Percentiles rank a stretch among this genome's conserved stretches.
Conservation (phyloP, 2,888 invertebrate species). For the Leistus spinibarbis region DNA sequence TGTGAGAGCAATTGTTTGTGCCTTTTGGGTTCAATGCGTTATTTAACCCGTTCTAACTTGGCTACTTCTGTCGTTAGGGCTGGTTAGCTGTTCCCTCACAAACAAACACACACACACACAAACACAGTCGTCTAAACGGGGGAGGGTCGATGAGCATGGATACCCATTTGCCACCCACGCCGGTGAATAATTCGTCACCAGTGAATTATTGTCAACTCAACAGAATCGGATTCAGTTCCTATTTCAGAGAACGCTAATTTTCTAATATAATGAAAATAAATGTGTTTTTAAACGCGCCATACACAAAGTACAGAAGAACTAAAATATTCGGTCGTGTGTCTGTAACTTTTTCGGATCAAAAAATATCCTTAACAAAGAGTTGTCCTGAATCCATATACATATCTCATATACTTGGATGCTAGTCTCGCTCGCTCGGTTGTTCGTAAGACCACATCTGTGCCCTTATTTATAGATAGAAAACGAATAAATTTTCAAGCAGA, state of each 20-base stretch:
- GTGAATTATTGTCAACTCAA: neutral
- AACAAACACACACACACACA: neutral
- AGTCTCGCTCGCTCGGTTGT: no score
- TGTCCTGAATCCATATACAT: no score
- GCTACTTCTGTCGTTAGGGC: constrained; percentile 1
- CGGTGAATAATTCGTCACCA: constrained; percentile 1
- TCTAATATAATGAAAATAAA: no score
- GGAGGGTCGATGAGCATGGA: neutral
- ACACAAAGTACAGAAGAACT: no score
- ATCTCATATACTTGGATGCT: no score
- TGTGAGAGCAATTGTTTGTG: neutral
- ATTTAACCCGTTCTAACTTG: neutral
- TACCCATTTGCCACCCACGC: constrained; percentile 11
- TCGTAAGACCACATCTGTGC: no score
- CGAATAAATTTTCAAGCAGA: no score
- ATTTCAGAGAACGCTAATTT: neutral
- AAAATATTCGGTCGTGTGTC: no score
- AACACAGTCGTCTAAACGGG: constrained; percentile 5
- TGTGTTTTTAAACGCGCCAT: no score
- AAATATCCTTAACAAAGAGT: no score
- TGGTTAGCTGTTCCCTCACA: neutral
- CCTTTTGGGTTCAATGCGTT: neutral
- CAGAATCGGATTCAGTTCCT: neutral
- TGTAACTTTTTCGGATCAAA: no score
- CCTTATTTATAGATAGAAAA: no score